A percentile compares a stretch with the other conserved stretches of the same genome.
Conservation (phyloP, 2,888 invertebrate genomes). For the Ethmia dodecea region DNA sequence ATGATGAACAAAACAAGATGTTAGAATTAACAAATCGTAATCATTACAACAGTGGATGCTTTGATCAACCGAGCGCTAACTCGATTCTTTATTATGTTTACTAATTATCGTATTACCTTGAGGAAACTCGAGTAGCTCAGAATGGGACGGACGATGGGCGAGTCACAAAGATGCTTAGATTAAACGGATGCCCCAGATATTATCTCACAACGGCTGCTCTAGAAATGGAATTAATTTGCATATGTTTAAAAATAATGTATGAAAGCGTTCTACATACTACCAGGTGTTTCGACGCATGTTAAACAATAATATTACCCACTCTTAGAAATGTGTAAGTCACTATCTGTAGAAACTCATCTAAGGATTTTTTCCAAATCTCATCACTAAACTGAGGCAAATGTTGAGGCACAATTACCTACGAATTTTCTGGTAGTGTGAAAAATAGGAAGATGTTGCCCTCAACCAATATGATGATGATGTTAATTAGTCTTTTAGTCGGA, state of each 20-base stretch:
- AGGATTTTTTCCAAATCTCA: no score
- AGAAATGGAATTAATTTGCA: constrained; percentile 56
- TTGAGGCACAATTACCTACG: no score
- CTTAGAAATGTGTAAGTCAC: no score
- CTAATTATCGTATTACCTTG: constrained; percentile 42
- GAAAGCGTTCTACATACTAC: no score
- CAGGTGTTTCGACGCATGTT: no score
- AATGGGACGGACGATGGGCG: constrained; percentile 30
- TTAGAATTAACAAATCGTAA: constrained; percentile 1
- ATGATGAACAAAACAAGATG: background rate
- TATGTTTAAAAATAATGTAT: constrained; percentile 34
- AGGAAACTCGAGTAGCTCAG: constrained; percentile 34
- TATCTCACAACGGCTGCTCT: constrained; percentile 45
- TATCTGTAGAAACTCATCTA: no score
- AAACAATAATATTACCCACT: no score
- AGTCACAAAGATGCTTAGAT: constrained; percentile 44
- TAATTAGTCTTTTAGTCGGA: no score
- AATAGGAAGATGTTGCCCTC: no score
- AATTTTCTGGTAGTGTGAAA: no score
- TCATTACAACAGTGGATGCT: constrained; percentile 15
- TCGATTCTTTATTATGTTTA: constrained; percentile 31
- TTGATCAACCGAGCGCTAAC: constrained; percentile 33
- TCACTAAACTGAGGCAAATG: no score
- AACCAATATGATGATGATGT: no score
- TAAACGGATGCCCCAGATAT: constrained; percentile 44